These are phyloP conservation scores for Camponotus pennsylvanicus DNA, from an alignment of 1,140 invertebrate genomes.

Conservation along the genomic window DNA sequence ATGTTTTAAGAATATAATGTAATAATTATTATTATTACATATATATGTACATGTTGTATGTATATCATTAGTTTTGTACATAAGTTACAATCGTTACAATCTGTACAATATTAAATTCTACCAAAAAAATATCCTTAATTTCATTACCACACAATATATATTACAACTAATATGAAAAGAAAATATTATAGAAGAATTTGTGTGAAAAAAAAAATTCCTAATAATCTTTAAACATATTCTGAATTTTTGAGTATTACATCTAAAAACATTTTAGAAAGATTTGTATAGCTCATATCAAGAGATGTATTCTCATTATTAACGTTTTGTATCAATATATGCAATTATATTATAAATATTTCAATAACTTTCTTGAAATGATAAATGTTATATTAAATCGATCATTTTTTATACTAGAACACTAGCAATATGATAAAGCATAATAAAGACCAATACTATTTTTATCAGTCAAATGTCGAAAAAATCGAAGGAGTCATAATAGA, in stretches of 20 bases:
- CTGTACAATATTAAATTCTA: conserved; percentile 81
- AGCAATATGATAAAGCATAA: conserved; percentile 12
- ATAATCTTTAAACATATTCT: background rate
- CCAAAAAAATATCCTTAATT: conserved; percentile 61
- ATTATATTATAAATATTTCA: conserved; percentile 13
- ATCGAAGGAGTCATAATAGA: background rate
- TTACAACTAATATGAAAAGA: conserved; percentile 10
- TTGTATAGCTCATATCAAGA: conserved; percentile 14
- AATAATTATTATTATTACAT: conserved; percentile 73
- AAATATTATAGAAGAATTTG: background rate
- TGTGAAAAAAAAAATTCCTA: background rate
- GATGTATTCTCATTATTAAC: background rate
- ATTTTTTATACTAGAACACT: background rate
- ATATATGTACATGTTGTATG: conserved; percentile 79
- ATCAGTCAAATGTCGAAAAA: background rate
- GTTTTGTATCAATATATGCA: background rate
- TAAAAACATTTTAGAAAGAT: conserved; percentile 31
- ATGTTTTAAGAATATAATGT: conserved; percentile 70
- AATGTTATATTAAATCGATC: background rate
- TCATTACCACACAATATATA: conserved; percentile 24
- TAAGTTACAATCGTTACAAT: conserved; percentile 77
- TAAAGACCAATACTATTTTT: conserved; percentile 11
- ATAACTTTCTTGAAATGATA: conserved; percentile 28
- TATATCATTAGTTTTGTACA: conserved; percentile 81
- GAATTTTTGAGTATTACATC: background rate